phyloP scores from a whole-genome alignment of 1,140 invertebrate species.

The Phocides pigmalion region DNA sequence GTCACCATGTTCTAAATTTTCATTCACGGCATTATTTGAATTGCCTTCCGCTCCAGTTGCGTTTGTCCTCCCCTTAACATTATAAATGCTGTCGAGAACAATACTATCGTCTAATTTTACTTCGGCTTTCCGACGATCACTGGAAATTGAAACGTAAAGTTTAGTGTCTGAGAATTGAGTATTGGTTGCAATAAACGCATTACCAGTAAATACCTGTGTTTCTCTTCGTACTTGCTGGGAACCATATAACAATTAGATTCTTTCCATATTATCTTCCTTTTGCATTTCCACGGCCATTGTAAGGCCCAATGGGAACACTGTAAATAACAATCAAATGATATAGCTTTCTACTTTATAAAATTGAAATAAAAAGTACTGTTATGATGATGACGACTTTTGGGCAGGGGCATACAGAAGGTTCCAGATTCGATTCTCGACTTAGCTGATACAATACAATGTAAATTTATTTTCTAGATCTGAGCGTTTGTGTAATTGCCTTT shows the following conservation, averaged over 20 bases:
- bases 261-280: slow-evolving; percentile 53
- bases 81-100: slow-evolving; percentile 29
- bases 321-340: slow-evolving; percentile 45
- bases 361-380: not conserved
- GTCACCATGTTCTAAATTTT: not conserved
- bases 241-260: slow-evolving; percentile 69
- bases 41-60: slow-evolving; percentile 3
- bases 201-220: slow-evolving; percentile 47
- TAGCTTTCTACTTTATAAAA: not conserved
- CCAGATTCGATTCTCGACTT: too few relatives aligned
- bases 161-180: not conserved
- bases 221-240: slow-evolving; percentile 63
- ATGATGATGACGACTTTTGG: too few relatives aligned
- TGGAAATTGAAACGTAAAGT: slow-evolving; percentile 21
- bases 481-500: too few relatives aligned
- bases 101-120: slow-evolving; percentile 10
- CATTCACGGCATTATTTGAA: slow-evolving; percentile 3
- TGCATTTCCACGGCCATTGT: slow-evolving; percentile 68
- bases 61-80: slow-evolving; percentile 19
- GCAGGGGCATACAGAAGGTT: too few relatives aligned
- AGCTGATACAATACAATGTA: too few relatives aligned
- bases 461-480: too few relatives aligned
- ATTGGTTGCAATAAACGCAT: slow-evolving; percentile 5
- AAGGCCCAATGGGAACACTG: slow-evolving; percentile 62
- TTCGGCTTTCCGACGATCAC: slow-evolving; percentile 5